Evolutionary conservation across 2,888 invertebrate genomes (phyloP).

Genomic region (Orgyia antiqua): DNA sequence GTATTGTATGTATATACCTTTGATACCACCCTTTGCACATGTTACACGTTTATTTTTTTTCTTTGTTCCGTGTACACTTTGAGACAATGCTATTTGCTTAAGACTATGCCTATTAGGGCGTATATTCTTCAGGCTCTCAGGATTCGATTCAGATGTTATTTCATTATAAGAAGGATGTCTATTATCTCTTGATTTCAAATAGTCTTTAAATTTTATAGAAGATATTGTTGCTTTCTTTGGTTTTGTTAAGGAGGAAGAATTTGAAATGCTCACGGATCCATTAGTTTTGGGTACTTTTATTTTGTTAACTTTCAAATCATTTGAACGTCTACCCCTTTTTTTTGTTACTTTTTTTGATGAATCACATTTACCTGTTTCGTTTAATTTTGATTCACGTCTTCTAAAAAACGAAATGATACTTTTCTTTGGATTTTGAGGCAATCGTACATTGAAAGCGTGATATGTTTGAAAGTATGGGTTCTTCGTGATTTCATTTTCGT

Average conservation of each 20-base stretch:
- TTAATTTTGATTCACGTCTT: slow-evolving; percentile 10
- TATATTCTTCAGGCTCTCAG: background rate
- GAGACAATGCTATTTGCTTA: background rate
- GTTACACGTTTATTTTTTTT: background rate
- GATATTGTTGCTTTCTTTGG: background rate
- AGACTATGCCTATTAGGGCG: background rate
- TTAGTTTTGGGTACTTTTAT: background rate
- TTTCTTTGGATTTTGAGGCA: slow-evolving; percentile 1
- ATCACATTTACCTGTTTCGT: slow-evolving; percentile 20
- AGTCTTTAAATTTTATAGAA: background rate
- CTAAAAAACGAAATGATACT: background rate
- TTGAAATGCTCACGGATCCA: background rate
- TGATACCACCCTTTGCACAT: background rate
- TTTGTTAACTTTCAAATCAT: background rate
- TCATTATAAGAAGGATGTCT: background rate
- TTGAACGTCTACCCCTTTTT: slow-evolving; percentile 8
- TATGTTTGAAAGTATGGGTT: slow-evolving; percentile 14
- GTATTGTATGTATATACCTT: background rate
- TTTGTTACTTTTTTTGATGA: slow-evolving; percentile 15
- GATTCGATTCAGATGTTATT: background rate
- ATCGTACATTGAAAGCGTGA: slow-evolving; percentile 14
- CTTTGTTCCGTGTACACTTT: background rate
- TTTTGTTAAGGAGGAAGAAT: background rate
- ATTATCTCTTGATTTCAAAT: background rate
- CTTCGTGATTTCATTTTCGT: background rate